Base-by-base conservation (phyloP, 2,113 vertebrate genomes). In the Caloenas nicobarica region DNA sequence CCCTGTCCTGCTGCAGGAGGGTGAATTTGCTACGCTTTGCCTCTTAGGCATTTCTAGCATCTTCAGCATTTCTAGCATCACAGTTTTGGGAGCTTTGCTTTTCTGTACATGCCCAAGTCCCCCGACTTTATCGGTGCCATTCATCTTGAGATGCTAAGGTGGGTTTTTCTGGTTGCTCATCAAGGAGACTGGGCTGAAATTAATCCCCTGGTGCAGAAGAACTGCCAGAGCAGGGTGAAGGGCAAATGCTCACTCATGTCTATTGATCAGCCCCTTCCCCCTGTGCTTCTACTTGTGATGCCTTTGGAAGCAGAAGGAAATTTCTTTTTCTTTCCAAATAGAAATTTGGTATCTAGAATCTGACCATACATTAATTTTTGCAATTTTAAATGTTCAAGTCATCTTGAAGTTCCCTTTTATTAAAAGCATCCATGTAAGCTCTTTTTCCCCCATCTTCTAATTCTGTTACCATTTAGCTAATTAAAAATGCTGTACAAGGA, bases 401-500 rank as follows among this genome's bases (percentile, higher is more conserved):
- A 40, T 36, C 29, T 22, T 87, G 44, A 86, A 88, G 23, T 83
- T 91, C 72, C 29, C 22, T 93, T 85, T 74, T 61, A 54, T 64
- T 53, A 68, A 91, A 87, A 87, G 13, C 40, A 84, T 60, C 46
- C 68, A 83, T 38, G 82, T 40, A 82, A 89, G 31, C 10, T 79
- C 26, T 89, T 76, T 58, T 61, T 26, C 53, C 66, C 17, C 28
- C 16, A 16, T 78, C 36, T 79, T 69, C 36, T 60, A 69, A 61
- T 73, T 92, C 81, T 91, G 57, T 42, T 95, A 70, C 93, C 34
- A 50, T 84, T 88, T 91, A 3, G 2, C 65, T 97, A 95, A 96
- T 97, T 97, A 96, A 89, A 97, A 97, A 77, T 42, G 65, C 88
- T 61, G 86, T 71, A 80, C 83, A 91, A 97, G 88, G 79, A 86